These are phyloP conservation scores for Hermodice carunculata DNA, from an alignment of 2,888 invertebrate genomes.

Conservation along the genomic window DNA sequence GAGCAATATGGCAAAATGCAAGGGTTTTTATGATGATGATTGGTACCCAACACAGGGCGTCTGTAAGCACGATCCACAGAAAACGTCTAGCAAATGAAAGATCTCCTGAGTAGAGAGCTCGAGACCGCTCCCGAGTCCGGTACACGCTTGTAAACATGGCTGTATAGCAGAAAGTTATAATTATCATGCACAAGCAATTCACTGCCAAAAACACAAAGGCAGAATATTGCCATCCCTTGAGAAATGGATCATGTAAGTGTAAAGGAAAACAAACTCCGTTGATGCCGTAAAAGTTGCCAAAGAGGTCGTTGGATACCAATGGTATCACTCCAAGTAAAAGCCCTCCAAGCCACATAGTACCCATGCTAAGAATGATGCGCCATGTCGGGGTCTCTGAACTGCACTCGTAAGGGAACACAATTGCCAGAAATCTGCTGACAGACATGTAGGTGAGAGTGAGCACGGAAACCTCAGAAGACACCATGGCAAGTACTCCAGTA, in stretches of 20 bases:
- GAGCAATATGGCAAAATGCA: constrained; percentile 74
- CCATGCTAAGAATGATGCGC: too few species aligned
- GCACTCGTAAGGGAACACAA: constrained; percentile 29
- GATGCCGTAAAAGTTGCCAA: constrained; percentile 75
- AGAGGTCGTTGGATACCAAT: background rate
- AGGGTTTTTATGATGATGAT: constrained; percentile 77
- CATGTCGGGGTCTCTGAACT: too few species aligned
- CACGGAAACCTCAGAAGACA: constrained; percentile 78
- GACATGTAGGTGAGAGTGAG: constrained; percentile 80
- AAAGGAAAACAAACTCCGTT: constrained; percentile 78
- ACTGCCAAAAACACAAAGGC: constrained; percentile 78
- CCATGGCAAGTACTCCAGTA: constrained; percentile 77
- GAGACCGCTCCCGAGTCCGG: background rate
- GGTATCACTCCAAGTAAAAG: background rate
- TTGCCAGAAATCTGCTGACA: constrained; percentile 74
- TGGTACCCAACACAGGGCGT: constrained; percentile 80
- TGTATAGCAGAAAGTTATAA: constrained; percentile 72
- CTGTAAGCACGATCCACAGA: constrained; percentile 80
- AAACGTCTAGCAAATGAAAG: constrained; percentile 78
- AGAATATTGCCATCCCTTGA: constrained; percentile 80
- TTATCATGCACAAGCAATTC: constrained; percentile 55
- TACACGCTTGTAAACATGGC: constrained; percentile 76
- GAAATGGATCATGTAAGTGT: constrained; percentile 78
- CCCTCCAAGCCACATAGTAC: background rate
- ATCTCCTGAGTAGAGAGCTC: constrained; percentile 63